These are phyloP conservation scores for Anoplolepis gracilipes DNA, from an alignment of 1,140 invertebrate genomes.

Conservation along the genomic window DNA sequence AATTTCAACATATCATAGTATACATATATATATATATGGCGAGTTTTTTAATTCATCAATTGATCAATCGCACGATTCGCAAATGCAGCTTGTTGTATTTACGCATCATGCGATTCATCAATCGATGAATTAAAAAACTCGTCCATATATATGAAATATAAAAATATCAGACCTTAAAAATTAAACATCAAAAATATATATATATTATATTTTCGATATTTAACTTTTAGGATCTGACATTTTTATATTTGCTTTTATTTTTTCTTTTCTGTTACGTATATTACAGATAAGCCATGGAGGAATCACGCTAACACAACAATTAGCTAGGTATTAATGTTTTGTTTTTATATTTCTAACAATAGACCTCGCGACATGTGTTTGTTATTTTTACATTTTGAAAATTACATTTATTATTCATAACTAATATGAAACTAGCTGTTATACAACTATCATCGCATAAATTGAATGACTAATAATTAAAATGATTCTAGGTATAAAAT, in stretches of 20 bases:
- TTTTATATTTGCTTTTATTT: conserved; percentile 23
- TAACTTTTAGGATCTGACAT: background rate
- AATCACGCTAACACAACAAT: conserved; percentile 25
- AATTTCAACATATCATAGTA: too few species aligned
- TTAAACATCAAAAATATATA: too few species aligned
- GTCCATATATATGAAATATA: too few species aligned
- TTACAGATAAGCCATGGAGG: conserved; percentile 52
- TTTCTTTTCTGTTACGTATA: conserved; percentile 2
- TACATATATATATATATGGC: too few species aligned
- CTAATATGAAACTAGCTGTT: background rate
- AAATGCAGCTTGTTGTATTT: too few species aligned
- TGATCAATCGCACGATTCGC: too few species aligned
- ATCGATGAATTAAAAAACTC: too few species aligned
- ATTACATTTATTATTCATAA: background rate
- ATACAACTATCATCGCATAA: background rate
- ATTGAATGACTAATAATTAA: background rate
- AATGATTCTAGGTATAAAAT: background rate
- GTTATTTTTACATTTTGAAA: conserved; percentile 3
- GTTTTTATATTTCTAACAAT: conserved; percentile 16
- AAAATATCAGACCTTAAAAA: too few species aligned
- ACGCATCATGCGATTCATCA: too few species aligned
- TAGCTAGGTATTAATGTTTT: conserved; percentile 58
- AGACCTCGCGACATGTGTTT: background rate
- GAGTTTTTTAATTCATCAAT: too few species aligned
- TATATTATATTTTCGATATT: conserved; percentile 16